A percentile compares a stretch with the other conserved stretches of the same genome.
These are phyloP conservation scores for Ornithorhynchus anatinus DNA, from an alignment of 2,113 vertebrate species.

Conservation along the genomic window DNA sequence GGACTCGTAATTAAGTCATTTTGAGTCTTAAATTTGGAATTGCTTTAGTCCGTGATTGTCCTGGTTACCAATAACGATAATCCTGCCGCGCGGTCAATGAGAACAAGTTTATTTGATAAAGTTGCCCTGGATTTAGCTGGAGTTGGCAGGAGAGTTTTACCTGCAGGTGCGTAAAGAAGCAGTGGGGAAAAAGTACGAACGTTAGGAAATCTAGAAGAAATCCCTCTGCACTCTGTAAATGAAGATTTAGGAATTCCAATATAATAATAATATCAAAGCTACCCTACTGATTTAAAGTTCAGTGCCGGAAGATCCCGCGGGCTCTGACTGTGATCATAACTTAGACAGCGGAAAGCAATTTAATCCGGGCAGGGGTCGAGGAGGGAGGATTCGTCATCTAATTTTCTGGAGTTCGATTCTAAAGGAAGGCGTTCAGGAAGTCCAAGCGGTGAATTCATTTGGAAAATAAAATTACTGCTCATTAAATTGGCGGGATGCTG, in stretches of 20 bases:
- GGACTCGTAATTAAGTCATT: too few relatives aligned
- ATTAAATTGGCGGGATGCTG: conserved; percentile 36
- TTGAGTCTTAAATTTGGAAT: too few relatives aligned
- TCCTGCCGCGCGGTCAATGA: too few relatives aligned
- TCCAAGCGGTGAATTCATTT: conserved; percentile 38
- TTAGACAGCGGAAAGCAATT: conserved; percentile 3
- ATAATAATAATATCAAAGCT: too few relatives aligned
- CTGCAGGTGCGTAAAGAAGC: too few relatives aligned
- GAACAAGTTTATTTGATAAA: too few relatives aligned
- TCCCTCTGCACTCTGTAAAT: neutral
- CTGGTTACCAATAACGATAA: too few relatives aligned
- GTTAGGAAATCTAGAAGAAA: neutral
- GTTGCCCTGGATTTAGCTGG: too few relatives aligned
- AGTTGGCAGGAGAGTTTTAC: too few relatives aligned
- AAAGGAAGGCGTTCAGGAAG: neutral
- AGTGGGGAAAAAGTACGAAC: neutral
- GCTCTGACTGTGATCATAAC: conserved; percentile 1
- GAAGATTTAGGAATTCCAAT: neutral
- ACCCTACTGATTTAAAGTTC: neutral
- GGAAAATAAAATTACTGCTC: conserved; percentile 26
- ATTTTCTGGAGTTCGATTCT: conserved; percentile 18
- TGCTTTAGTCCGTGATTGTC: too few relatives aligned
- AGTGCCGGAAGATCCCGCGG: neutral
- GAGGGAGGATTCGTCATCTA: conserved; percentile 19
- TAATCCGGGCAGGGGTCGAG: neutral